Evolutionary conservation across 2,888 invertebrate genomes (phyloP).

Genomic region (Pyrochroa serraticornis): DNA sequence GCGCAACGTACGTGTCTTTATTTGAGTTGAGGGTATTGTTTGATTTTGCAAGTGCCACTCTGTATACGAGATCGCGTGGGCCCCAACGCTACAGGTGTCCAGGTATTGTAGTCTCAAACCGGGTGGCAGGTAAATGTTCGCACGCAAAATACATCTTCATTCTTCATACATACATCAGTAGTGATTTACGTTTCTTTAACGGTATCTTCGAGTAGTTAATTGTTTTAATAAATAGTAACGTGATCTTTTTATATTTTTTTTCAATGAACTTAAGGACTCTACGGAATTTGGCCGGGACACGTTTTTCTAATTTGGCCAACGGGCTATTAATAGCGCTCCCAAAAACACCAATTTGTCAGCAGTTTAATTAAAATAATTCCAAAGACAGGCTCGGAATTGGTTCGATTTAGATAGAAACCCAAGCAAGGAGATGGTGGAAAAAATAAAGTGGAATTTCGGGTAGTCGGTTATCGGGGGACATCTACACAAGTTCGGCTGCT

Average conservation of each 20-base stretch:
- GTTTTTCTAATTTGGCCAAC: conserved; percentile 53
- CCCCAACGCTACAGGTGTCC: conserved; percentile 44
- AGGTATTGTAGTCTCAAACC: conserved; percentile 34
- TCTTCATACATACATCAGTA: neutral
- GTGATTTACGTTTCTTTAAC: neutral
- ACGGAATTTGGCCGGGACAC: conserved; percentile 30
- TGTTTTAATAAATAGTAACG: too few relatives aligned
- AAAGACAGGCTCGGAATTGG: conserved; percentile 50
- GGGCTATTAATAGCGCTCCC: conserved; percentile 47
- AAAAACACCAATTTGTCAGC: conserved; percentile 51
- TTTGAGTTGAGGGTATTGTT: neutral
- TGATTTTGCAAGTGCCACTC: too few relatives aligned
- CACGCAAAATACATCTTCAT: conserved; percentile 35
- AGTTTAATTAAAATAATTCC: conserved; percentile 55
- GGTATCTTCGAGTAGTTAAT: too few relatives aligned
- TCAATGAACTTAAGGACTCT: too few relatives aligned
- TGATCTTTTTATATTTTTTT: too few relatives aligned
- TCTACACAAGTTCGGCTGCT: conserved; percentile 49
- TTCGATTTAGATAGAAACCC: conserved; percentile 49
- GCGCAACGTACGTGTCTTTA: conserved; percentile 25
- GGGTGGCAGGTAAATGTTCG: conserved; percentile 41
- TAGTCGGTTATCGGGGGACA: conserved; percentile 44
- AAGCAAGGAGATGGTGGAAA: conserved; percentile 42
- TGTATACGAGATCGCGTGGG: conserved; percentile 48
- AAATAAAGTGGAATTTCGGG: conserved; percentile 55